These are phyloP conservation scores for Paraplagusia blochii DNA, from an alignment of 2,113 vertebrate species.

Conservation along the genomic window DNA sequence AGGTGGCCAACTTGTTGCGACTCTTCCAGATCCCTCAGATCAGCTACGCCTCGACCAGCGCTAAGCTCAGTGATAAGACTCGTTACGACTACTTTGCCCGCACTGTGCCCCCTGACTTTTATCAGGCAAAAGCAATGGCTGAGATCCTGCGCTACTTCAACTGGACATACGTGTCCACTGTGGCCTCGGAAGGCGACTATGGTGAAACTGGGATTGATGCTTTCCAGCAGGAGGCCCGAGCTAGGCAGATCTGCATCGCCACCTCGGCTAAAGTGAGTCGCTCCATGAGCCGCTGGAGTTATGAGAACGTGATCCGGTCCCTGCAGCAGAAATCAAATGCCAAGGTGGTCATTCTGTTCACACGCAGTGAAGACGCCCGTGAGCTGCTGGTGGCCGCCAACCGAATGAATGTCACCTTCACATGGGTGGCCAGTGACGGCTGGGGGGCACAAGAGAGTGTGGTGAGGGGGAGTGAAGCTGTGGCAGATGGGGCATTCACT, in stretches of 20 bases:
- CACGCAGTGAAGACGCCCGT: conserved; percentile 89
- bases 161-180: conserved; percentile 98
- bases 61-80: conserved; percentile 96
- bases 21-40: conserved; percentile 99
- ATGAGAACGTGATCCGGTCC: conserved; percentile 87
- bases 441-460: conserved; percentile 97
- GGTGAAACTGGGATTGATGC: conserved; percentile 96
- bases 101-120: conserved; percentile 95
- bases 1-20: conserved; percentile 94
- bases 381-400: conserved; percentile 89
- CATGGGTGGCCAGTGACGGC: conserved; percentile 96
- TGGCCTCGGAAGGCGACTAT: conserved; percentile 95
- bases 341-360: conserved; percentile 92
- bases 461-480: conserved; percentile 87
- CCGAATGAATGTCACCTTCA: conserved; percentile 89
- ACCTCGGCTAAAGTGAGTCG: conserved; percentile 97
- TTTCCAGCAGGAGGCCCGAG: conserved; percentile 94
- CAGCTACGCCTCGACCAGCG: conserved; percentile 97
- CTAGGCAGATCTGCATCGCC: conserved; percentile 95
- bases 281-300: conserved; percentile 90
- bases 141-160: conserved; percentile 98
- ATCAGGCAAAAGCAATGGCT: conserved; percentile 97
- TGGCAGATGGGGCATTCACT: conserved; percentile 92
- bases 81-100: conserved; percentile 97
- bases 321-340: conserved; percentile 94